Conservation (phyloP, 2,113 vertebrate genomes). For the Raja brachyura region DNA sequence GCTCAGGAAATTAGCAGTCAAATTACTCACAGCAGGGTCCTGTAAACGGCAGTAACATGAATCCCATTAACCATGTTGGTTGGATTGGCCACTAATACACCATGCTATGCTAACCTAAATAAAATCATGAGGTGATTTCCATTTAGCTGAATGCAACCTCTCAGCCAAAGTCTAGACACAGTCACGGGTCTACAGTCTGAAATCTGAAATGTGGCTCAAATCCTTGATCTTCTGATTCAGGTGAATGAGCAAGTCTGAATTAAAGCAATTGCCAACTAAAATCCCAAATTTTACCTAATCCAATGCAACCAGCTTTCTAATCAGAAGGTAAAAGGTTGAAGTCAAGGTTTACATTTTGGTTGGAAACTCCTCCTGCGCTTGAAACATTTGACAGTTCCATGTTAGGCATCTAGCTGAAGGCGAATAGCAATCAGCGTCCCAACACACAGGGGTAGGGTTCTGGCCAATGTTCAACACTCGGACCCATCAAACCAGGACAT, state of each 20-base stretch:
- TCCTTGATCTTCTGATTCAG: not conserved
- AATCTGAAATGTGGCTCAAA: too few species aligned
- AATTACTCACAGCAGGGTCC: not conserved
- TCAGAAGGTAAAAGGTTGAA: not conserved
- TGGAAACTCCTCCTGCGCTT: not conserved
- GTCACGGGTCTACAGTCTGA: too few species aligned
- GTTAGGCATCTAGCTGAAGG: not conserved
- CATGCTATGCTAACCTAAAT: not conserved
- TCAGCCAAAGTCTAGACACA: not conserved
- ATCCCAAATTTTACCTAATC: too few species aligned
- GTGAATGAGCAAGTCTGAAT: not conserved
- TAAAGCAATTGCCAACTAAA: not conserved
- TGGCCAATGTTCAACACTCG: not conserved
- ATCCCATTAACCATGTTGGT: not conserved
- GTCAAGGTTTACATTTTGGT: not conserved
- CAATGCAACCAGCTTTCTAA: not conserved
- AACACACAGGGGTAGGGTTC: not conserved
- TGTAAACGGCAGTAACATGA: not conserved
- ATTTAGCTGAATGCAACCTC: not conserved
- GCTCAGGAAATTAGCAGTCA: not conserved
- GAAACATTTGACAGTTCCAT: not conserved
- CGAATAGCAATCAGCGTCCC: not conserved
- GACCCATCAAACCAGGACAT: not conserved
- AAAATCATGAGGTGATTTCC: not conserved
- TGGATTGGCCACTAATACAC: not conserved